Base-by-base conservation (phyloP, 2,113 vertebrate species). In the Ictidomys tridecemlineatus region DNA sequence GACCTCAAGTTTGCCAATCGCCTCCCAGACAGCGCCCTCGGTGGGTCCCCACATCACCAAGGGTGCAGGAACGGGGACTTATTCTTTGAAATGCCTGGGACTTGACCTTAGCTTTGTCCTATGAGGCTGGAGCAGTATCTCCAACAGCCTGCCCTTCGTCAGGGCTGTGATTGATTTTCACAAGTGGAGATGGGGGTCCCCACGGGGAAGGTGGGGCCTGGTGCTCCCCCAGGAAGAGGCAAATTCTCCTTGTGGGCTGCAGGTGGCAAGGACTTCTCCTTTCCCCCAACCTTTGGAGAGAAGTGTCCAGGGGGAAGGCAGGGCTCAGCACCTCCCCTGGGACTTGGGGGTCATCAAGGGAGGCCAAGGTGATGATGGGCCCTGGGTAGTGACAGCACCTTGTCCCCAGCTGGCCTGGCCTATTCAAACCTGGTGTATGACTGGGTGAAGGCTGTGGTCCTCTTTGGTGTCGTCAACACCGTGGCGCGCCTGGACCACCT, bases 351-450 rank as follows among this genome's bases (percentile, higher is more conserved):
- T 5, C 0, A 0, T 37, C 67, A 18, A 39, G 14, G 39, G 17
- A 80, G 11, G 22, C 34, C 17, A 0, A 34, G 0, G 8, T 3
- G 0, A 4, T 0, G 0, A 45, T 63, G 61, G 3, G 30, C 28
- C 6, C 56, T 56, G 78, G 72, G 83, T 42, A 8, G 22, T 97
- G 92, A 95, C 2, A 1, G 56, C 5, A 6, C n/a, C 56, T 45
- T 30, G 37, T 85, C 77, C 13, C 56, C 98, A 99, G 99, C 99
- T 96, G 99, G 99, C 80, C 95, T 99, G 76, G 99, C 99, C 51
- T 99, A 99, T 93, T 99, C 99, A 34, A 99, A 99, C 98, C 94
- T 99, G 98, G 99, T 99, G 91, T 99, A 99, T 0, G 99, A 99
- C 96, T 99, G 99, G 99, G 99, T 99, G 67, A 99, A 99, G 97